Evolutionary conservation across 2,113 vertebrate species (phyloP).

Genomic region (Menidia beryllina): DNA sequence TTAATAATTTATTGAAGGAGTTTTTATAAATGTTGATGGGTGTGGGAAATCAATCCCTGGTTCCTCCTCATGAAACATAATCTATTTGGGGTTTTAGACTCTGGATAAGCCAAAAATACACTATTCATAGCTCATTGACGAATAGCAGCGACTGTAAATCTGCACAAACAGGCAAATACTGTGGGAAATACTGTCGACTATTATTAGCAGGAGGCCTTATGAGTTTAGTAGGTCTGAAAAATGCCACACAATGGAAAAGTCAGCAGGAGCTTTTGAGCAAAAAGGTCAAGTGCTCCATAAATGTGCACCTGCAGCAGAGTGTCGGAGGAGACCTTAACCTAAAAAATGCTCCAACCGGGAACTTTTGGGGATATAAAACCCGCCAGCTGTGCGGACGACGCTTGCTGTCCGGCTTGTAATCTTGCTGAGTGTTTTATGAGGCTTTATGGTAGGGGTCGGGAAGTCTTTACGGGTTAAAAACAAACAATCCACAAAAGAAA

Average conservation of each 20-base stretch:
- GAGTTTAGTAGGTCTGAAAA: conserved; percentile 7
- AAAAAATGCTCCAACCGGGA: not conserved
- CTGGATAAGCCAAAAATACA: not conserved
- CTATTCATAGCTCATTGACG: not conserved
- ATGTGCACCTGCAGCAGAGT: not conserved
- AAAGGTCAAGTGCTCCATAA: conserved; percentile 49
- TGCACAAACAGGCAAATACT: too few relatives aligned
- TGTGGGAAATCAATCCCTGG: too few relatives aligned
- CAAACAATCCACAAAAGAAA: not conserved
- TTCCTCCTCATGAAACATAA: too few relatives aligned
- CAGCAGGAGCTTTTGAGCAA: conserved; percentile 10
- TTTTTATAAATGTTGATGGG: too few relatives aligned
- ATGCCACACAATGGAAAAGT: conserved; percentile 30
- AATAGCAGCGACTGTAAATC: too few relatives aligned
- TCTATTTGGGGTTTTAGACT: too few relatives aligned
- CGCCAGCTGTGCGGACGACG: not conserved
- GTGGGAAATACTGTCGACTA: not conserved
- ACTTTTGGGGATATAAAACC: not conserved
- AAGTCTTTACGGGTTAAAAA: not conserved
- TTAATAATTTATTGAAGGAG: too few relatives aligned
- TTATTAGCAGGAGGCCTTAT: not conserved
- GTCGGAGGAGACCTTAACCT: conserved; percentile 14
- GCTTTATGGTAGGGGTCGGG: not conserved
- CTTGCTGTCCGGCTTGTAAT: not conserved
- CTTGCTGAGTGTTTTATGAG: conserved; percentile 15